Conservation (phyloP, 2,888 invertebrate genomes). For the Spilarctia lutea region DNA sequence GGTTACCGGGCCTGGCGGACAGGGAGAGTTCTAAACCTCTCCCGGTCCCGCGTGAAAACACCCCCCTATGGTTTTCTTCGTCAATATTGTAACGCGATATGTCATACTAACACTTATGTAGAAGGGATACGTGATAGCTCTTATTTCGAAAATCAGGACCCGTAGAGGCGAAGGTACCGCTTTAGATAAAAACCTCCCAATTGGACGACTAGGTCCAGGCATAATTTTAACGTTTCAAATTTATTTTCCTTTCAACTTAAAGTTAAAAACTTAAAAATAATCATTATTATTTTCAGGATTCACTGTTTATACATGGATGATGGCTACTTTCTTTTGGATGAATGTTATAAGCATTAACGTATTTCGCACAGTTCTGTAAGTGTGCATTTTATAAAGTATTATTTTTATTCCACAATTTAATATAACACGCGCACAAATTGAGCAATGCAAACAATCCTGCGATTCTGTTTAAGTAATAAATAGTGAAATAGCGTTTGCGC, state of each 20-base stretch:
- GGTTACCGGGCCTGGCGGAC: too few relatives aligned
- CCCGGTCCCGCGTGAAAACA: neutral
- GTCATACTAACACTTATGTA: neutral
- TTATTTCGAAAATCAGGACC: too few relatives aligned
- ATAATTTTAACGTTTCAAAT: neutral
- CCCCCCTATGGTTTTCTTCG: neutral
- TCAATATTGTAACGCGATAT: neutral
- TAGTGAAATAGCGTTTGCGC: too few relatives aligned
- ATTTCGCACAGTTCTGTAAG: constrained; percentile 89
- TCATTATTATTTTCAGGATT: constrained; percentile 75
- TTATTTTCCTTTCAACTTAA: neutral
- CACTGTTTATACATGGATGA: constrained; percentile 87
- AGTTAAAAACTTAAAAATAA: neutral
- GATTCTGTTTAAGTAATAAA: neutral
- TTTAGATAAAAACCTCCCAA: too few relatives aligned
- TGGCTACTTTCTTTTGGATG: constrained; percentile 91
- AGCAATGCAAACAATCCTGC: neutral
- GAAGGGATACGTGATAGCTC: too few relatives aligned
- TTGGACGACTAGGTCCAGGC: too few relatives aligned
- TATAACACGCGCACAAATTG: neutral
- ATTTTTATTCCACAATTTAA: neutral
- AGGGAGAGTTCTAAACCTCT: too few relatives aligned
- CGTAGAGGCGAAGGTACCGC: too few relatives aligned
- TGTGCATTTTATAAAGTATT: neutral
- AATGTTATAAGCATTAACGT: constrained; percentile 90